Evolutionary conservation across 2,888 invertebrate genomes (phyloP).

Genomic region (Thyatira batis): DNA sequence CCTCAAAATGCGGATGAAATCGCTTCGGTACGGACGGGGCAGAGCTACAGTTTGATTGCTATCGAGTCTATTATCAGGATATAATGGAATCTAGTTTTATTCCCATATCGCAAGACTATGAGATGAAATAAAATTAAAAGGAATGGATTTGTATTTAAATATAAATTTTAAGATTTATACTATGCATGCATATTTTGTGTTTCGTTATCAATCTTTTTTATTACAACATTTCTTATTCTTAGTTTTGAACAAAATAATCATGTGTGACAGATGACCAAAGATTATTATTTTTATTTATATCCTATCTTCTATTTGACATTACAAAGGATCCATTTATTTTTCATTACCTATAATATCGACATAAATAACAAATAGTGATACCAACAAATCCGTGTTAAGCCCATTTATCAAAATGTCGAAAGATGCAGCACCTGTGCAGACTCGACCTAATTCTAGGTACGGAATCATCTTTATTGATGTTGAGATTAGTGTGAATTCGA

Average conservation of each 20-base stretch:
- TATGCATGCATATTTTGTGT: too few species aligned
- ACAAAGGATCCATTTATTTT: background rate
- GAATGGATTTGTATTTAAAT: background rate
- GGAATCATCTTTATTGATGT: constrained; percentile 21
- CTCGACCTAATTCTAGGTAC: constrained; percentile 49
- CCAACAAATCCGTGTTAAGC: constrained; percentile 42
- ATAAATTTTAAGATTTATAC: background rate
- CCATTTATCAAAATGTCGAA: constrained; percentile 59
- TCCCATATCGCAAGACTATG: too few species aligned
- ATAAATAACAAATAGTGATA: constrained; percentile 38
- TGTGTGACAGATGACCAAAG: too few species aligned
- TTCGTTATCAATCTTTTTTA: too few species aligned
- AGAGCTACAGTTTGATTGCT: constrained; percentile 21
- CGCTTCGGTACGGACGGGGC: constrained; percentile 9
- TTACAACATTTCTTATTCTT: too few species aligned
- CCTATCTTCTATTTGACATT: background rate
- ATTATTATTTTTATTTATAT: too few species aligned
- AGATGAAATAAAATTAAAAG: background rate
- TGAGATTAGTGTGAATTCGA: constrained; percentile 17
- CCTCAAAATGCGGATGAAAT: constrained; percentile 16
- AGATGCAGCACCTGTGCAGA: constrained; percentile 52
- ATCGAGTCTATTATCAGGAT: constrained; percentile 13
- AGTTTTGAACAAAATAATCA: too few species aligned
- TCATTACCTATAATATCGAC: too few species aligned
- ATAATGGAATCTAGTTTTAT: background rate